These are phyloP conservation scores for Holocentrus rufus DNA, from an alignment of 2,797 vertebrate genomes.

Conservation along the genomic window DNA sequence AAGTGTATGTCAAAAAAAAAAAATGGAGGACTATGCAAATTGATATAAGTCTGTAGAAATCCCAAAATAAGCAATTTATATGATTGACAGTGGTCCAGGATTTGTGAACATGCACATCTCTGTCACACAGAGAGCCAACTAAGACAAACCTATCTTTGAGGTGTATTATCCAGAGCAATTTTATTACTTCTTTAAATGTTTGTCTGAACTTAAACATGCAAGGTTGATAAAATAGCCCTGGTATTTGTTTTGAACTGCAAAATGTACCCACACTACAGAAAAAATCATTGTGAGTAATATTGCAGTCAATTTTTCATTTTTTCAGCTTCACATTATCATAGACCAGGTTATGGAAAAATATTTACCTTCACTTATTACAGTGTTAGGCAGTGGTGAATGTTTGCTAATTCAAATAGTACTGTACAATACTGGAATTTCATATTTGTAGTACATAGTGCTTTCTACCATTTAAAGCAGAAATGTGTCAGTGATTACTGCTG, in stretches of 20 bases:
- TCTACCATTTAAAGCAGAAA: background rate
- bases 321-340: too few relatives aligned
- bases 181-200: background rate
- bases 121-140: background rate
- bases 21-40: constrained; percentile 4
- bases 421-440: too few relatives aligned
- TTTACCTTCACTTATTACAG: too few relatives aligned
- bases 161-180: background rate
- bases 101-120: background rate
- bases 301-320: too few relatives aligned
- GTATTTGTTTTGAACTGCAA: background rate
- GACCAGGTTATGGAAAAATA: too few relatives aligned
- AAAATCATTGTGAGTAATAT: background rate
- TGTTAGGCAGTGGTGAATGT: too few relatives aligned
- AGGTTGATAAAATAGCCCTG: background rate
- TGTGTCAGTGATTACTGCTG: background rate
- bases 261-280: background rate
- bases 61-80: background rate
- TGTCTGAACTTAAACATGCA: background rate
- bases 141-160: too few relatives aligned
- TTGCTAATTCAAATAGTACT: too few relatives aligned
- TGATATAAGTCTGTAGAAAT: background rate
- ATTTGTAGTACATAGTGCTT: background rate
- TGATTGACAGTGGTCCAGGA: background rate
- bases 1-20: background rate